Conservation (phyloP, 2,888 invertebrate species). For the Julus scanicus region DNA sequence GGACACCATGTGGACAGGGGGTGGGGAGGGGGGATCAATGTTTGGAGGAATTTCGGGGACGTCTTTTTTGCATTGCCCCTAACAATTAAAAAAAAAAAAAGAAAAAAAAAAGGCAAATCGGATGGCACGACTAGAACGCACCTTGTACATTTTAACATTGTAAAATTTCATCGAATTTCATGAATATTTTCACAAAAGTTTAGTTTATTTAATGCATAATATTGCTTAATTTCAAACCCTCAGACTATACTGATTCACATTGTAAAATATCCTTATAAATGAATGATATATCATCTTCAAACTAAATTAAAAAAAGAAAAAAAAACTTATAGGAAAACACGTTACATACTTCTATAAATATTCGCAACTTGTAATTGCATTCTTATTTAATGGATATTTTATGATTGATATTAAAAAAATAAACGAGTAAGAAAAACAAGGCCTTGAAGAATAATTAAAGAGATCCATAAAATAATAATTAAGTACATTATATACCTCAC, state of each 20-base stretch:
- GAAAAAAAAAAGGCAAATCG: too few relatives aligned
- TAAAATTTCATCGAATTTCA: too few relatives aligned
- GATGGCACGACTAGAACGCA: too few relatives aligned
- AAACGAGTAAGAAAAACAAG: neutral
- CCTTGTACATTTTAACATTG: too few relatives aligned
- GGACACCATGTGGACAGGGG: too few relatives aligned
- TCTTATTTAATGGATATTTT: neutral
- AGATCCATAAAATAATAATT: conserved; percentile 30
- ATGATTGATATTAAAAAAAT: neutral
- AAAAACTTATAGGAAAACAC: neutral
- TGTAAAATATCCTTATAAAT: neutral
- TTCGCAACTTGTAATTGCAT: conserved; percentile 1
- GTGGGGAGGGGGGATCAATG: too few relatives aligned
- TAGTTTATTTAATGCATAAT: too few relatives aligned
- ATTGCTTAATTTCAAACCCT: too few relatives aligned
- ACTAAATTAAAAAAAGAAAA: neutral
- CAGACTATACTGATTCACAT: neutral
- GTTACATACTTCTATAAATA: neutral
- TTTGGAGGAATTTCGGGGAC: too few relatives aligned
- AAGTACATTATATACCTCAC: neutral
- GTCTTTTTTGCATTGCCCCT: too few relatives aligned
- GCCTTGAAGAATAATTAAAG: conserved; percentile 20
- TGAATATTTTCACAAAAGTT: too few relatives aligned
- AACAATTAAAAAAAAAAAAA: too few relatives aligned
- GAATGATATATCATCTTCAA: neutral